Conservation (phyloP, 2,797 vertebrate species). For the Buceros bicornis region DNA sequence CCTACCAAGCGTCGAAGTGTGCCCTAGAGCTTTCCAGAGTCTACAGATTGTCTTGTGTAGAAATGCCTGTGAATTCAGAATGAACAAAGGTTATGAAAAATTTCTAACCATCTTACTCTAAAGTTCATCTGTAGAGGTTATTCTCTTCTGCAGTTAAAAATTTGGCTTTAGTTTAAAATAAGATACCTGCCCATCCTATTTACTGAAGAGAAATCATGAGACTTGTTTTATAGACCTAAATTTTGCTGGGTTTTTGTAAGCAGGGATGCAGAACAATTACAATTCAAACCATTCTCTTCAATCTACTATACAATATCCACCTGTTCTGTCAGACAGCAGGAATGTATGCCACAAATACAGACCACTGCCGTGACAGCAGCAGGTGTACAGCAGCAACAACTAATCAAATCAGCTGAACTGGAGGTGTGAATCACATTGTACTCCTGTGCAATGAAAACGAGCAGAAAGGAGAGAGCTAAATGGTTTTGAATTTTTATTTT, state of each 20-base stretch:
- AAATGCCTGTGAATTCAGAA: neutral
- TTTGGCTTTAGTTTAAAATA: neutral
- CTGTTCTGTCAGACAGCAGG: constrained; percentile 65
- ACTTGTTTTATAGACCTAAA: constrained; percentile 7
- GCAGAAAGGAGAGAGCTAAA: constrained; percentile 29
- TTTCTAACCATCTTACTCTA: neutral
- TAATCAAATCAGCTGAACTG: constrained; percentile 58
- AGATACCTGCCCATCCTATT: neutral
- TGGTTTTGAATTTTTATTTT: constrained; percentile 13
- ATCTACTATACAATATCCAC: constrained; percentile 62
- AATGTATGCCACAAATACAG: constrained; percentile 50
- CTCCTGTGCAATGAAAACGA: constrained; percentile 2
- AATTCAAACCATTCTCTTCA: constrained; percentile 67
- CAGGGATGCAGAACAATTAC: constrained; percentile 56
- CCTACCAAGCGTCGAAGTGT: constrained; percentile 46
- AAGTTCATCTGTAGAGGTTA: neutral
- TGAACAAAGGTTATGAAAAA: neutral
- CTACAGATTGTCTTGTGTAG: constrained; percentile 22
- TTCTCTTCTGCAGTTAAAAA: constrained; percentile 6
- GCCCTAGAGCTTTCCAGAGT: neutral
- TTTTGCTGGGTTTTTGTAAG: constrained; percentile 42
- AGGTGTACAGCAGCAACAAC: constrained; percentile 63
- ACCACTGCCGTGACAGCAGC: constrained; percentile 62
- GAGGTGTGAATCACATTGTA: constrained; percentile 42
- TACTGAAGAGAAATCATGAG: constrained; percentile 14